A percentile compares a stretch with the other conserved stretches of the same genome.
Conservation (phyloP, 2,113 vertebrate genomes). For the Agelaius phoeniceus region DNA sequence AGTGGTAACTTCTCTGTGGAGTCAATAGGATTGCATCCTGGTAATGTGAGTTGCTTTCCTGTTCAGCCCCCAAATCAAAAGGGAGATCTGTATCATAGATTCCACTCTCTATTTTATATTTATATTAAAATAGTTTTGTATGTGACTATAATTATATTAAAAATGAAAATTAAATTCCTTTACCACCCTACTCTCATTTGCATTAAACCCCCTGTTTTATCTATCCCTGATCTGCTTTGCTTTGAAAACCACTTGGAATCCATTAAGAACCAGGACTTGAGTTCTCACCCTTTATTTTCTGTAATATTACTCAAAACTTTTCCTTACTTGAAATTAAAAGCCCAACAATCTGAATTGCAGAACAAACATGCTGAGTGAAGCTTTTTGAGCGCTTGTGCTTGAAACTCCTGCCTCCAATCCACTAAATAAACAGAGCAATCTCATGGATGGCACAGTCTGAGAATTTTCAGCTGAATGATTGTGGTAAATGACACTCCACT, state of each 20-base stretch:
- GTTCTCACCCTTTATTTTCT: neutral
- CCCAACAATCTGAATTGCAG: neutral
- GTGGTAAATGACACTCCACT: neutral
- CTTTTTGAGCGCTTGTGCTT: neutral
- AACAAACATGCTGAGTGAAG: neutral
- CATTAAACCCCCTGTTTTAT: neutral
- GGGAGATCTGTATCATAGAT: neutral
- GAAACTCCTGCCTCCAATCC: neutral
- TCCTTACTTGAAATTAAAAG: neutral
- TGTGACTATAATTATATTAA: neutral
- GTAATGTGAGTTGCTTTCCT: neutral
- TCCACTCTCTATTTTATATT: neutral
- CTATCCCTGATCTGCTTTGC: neutral
- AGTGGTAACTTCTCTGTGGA: neutral
- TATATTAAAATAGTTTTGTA: neutral
- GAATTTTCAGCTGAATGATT: neutral
- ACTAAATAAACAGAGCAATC: neutral
- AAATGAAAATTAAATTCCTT: neutral
- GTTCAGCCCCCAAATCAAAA: neutral
- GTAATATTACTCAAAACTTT: neutral
- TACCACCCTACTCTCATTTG: neutral
- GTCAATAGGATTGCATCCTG: neutral
- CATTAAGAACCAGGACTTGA: neutral
- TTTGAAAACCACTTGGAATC: neutral
- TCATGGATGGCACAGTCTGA: rapidly evolving